These are phyloP conservation scores for Amaurobius ferox DNA, from an alignment of 2,888 invertebrate genomes.

Conservation along the genomic window DNA sequence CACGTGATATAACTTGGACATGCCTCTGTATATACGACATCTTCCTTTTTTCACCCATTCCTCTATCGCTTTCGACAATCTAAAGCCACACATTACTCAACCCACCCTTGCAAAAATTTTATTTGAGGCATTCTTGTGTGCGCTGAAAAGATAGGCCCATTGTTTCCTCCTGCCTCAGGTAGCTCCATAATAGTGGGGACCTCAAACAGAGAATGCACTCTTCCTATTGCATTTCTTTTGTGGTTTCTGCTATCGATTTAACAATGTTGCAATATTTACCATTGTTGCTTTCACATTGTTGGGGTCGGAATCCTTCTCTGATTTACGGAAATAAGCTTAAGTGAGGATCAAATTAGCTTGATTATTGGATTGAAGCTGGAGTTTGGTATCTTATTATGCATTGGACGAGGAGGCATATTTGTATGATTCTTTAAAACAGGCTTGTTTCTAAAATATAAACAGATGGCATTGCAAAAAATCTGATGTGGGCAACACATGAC, in stretches of 20 bases:
- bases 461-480: no score
- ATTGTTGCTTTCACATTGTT: not conserved
- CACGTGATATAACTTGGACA: no score
- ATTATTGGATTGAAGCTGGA: no score
- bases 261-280: not conserved
- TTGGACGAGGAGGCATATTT: no score
- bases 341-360: not conserved
- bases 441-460: no score
- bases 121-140: not conserved
- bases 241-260: not conserved
- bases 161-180: not conserved
- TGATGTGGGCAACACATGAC: no score
- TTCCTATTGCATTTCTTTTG: not conserved
- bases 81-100: not conserved
- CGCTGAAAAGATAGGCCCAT: not conserved
- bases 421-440: no score
- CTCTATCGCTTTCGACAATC: not conserved
- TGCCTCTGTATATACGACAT: no score
- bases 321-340: not conserved
- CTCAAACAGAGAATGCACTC: not conserved
- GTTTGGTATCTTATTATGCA: no score
- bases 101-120: not conserved
- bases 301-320: not conserved
- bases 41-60: no score
- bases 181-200: no score